A percentile compares a stretch with the other conserved stretches of the same genome.
These are phyloP conservation scores for Babylonia areolata DNA, from an alignment of 1,140 invertebrate genomes.

Conservation along the genomic window DNA sequence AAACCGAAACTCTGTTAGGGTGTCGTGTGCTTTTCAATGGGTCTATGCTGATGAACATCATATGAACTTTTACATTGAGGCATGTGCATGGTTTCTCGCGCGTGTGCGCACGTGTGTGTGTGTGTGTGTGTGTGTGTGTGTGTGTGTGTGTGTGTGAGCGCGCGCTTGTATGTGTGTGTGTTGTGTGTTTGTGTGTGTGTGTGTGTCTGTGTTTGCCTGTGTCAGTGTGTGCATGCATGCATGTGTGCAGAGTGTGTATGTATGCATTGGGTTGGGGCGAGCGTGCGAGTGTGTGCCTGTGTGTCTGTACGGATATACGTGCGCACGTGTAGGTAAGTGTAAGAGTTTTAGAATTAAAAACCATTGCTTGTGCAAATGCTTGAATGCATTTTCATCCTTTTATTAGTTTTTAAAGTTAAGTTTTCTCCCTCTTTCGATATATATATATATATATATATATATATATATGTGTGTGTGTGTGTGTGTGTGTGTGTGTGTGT, in stretches of 20 bases:
- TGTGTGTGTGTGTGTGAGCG: not conserved
- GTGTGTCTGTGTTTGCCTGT: constrained; percentile 17
- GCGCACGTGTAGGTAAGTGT: not conserved
- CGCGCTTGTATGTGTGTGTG: not conserved
- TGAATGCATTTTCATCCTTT: too few species aligned
- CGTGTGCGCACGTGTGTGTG: not conserved
- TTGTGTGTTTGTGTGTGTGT: constrained; percentile 10
- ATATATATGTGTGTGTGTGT: not conserved
- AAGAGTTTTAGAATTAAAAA: not conserved
- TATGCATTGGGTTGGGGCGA: too few species aligned
- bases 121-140: not conserved
- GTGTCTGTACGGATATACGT: not conserved
- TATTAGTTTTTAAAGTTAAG: too few species aligned
- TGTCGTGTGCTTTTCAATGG: too few species aligned
- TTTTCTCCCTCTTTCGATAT: too few species aligned
- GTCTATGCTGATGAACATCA: too few species aligned
- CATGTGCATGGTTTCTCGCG: not conserved
- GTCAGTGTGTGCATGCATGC: constrained; percentile 3
- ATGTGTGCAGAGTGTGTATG: not conserved
- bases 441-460: too few species aligned
- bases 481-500: not conserved
- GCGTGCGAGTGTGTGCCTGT: not conserved
- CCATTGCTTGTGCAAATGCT: not conserved
- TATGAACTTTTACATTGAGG: too few species aligned
- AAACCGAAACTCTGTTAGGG: too few species aligned